These are phyloP conservation scores for Autographa gamma DNA, from an alignment of 2,888 invertebrate genomes.

Conservation along the genomic window DNA sequence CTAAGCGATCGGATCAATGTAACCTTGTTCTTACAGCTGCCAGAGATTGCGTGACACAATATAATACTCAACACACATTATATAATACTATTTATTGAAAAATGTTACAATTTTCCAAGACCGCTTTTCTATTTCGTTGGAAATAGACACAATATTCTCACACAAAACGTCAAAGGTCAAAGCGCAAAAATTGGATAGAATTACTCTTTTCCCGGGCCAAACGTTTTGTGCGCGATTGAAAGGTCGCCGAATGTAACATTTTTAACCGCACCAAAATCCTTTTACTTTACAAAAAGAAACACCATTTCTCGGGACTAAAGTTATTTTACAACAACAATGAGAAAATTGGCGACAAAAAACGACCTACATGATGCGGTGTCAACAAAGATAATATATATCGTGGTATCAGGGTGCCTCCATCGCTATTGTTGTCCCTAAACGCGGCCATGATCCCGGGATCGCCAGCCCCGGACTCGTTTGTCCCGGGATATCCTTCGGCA, in stretches of 20 bases:
- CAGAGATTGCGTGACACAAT: conserved; percentile 35
- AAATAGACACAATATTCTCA: conserved; percentile 25
- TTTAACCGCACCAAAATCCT: conserved; percentile 51
- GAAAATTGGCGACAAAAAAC: conserved; percentile 84
- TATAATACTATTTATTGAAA: conserved; percentile 25
- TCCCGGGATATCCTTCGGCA: conserved; percentile 86
- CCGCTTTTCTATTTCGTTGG: conserved; percentile 9
- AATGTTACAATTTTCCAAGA: conserved; percentile 22
- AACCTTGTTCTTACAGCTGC: conserved; percentile 60
- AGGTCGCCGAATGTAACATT: conserved; percentile 31
- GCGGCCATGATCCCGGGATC: conserved; percentile 82
- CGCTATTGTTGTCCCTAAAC: conserved; percentile 84
- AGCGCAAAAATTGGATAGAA: conserved; percentile 35
- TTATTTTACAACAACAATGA: conserved; percentile 80
- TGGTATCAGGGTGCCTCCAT: conserved; percentile 81
- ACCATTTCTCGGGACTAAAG: conserved; percentile 66
- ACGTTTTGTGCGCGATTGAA: conserved; percentile 36
- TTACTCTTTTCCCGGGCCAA: conserved; percentile 30
- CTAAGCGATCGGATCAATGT: conserved; percentile 73
- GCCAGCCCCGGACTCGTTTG: conserved; percentile 82
- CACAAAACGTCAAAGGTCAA: conserved; percentile 35
- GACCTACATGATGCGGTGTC: conserved; percentile 84
- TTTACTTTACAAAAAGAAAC: conserved; percentile 62
- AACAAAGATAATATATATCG: conserved; percentile 86
- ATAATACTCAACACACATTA: conserved; percentile 14